Evolutionary conservation across 2,797 vertebrate species (phyloP).

Genomic region (Siniperca obscura): DNA sequence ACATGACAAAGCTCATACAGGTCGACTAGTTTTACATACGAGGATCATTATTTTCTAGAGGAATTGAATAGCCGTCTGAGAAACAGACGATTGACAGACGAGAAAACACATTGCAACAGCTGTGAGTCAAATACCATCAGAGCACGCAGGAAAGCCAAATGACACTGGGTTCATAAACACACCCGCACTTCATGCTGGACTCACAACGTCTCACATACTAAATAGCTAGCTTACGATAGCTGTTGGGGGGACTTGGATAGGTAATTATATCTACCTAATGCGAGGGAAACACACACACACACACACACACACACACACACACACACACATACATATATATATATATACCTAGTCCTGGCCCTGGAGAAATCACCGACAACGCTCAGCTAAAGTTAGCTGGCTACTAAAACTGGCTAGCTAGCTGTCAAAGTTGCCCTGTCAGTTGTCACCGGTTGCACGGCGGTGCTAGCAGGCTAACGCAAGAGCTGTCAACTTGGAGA

Average conservation of each 20-base stretch:
- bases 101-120: conserved; percentile 83
- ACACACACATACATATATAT: conserved; percentile 8
- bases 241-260: conserved; percentile 53
- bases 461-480: conserved; percentile 79
- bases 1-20: conserved; percentile 45
- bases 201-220: conserved; percentile 75
- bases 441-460: conserved; percentile 82
- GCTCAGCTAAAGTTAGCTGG: conserved; percentile 77
- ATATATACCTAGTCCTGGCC: conserved; percentile 48
- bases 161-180: conserved; percentile 62
- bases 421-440: conserved; percentile 86
- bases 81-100: conserved; percentile 77
- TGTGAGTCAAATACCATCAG: conserved; percentile 77
- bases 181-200: conserved; percentile 66
- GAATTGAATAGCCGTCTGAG: conserved; percentile 62
- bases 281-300: conserved; percentile 20
- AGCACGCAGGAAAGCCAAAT: conserved; percentile 72
- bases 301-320: conserved; percentile 11
- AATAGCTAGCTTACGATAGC: conserved; percentile 79
- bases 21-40: conserved; percentile 23
- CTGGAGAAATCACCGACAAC: conserved; percentile 47
- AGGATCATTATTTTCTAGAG: conserved; percentile 43
- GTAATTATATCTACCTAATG: conserved; percentile 55
- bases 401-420: conserved; percentile 77
- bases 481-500: conserved; percentile 84